Evolutionary conservation across 2,888 invertebrate species (phyloP), one percentile per base, ranked within the genome.

Genomic region (Euplexia lucipara): DNA sequence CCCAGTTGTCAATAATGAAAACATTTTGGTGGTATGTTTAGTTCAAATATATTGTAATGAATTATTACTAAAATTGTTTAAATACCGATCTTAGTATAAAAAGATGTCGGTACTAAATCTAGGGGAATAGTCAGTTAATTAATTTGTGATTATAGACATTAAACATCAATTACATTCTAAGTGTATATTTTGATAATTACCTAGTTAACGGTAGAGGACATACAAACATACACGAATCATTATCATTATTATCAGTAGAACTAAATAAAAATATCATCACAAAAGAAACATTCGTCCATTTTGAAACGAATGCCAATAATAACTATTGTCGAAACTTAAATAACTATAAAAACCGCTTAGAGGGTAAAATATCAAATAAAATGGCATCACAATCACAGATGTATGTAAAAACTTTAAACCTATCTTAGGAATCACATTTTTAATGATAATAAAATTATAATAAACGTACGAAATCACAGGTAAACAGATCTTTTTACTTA

Each of bases 311-410:
- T 44, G 62, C 10, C 1, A 26, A 85, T 82, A 81, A 85, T 85
- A 85, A 81, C 84, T 87, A 86, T 85, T 82, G 77, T 71, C 66
- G 41, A 87, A 89, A 90, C 86, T 81, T 85, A 88, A 90, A 87
- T 84, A 60, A 71, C 73, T 83, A 87, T 75, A 86, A 88, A 82
- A 86, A 87, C 88, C 88, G 81, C 90, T 91, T 89, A 90, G 59
- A 86, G 89, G 87, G 86, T 86, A 84, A 86, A 87, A 83, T 83
- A 82, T 72, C 22, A 80, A 86, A 84, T 82, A 75, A 86, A 88
- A 92, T 93, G 94, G 92, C 92, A 91, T 92, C 89, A 85, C 72
- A 90, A 95, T 95, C 94, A 95, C 95, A 92, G 94, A 90, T 86
- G 81, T 82, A 85, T 87, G 79, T 83, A 88, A 88, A 92, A 92